Conservation (phyloP, 2,888 invertebrate genomes). For the Zaprionus obscuricornis region DNA sequence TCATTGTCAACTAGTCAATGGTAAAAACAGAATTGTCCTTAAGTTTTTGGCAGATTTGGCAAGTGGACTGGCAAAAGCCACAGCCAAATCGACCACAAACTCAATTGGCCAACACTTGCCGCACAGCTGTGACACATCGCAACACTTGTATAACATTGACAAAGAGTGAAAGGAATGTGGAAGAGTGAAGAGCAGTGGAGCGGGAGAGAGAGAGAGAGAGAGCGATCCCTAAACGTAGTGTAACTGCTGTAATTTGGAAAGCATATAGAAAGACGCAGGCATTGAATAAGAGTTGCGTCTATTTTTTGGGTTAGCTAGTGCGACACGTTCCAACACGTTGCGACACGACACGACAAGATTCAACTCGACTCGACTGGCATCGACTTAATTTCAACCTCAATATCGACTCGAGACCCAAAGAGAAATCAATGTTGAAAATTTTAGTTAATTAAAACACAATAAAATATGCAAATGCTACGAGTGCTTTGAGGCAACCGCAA, state of each 20-base stretch:
- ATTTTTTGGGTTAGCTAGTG: too few species aligned
- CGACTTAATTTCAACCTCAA: too few species aligned
- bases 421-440: constrained; percentile 47
- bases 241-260: too few species aligned
- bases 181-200: too few species aligned
- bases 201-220: too few species aligned
- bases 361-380: not conserved
- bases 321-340: not conserved
- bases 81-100: constrained; percentile 32
- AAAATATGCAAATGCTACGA: constrained; percentile 67
- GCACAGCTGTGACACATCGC: constrained; percentile 29
- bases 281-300: constrained; percentile 14
- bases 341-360: constrained; percentile 7
- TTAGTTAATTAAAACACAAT: constrained; percentile 74
- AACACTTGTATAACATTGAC: too few species aligned
- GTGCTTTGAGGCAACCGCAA: constrained; percentile 29
- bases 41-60: constrained; percentile 10
- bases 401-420: constrained; percentile 30
- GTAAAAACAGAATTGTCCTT: constrained; percentile 16
- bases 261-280: too few species aligned
- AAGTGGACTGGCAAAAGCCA: not conserved
- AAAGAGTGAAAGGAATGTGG: too few species aligned
- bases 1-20: too few species aligned
- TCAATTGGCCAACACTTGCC: constrained; percentile 40
- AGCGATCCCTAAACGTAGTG: constrained; percentile 9